Evolutionary conservation across 2,888 invertebrate species (phyloP).

Genomic region (Microdon myrmicae): DNA sequence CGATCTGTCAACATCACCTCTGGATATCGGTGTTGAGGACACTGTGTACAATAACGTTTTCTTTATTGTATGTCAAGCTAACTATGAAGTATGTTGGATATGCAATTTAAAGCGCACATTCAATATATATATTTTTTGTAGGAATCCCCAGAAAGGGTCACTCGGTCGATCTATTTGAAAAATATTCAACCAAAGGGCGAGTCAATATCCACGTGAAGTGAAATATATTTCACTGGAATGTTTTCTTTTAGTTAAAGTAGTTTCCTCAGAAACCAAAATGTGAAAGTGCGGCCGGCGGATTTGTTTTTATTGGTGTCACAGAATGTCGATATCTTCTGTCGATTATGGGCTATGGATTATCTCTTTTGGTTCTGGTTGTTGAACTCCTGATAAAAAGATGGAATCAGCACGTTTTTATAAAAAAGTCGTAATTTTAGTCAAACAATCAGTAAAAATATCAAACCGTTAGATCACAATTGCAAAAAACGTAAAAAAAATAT

Average conservation of each 20-base stretch:
- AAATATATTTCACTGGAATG: background rate
- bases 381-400: conserved; percentile 53
- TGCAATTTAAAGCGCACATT: background rate
- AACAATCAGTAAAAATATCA: too few relatives aligned
- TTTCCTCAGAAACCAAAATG: conserved; percentile 70
- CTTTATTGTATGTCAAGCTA: conserved; percentile 66
- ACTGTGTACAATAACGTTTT: conserved; percentile 72
- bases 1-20: conserved; percentile 70
- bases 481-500: too few relatives aligned
- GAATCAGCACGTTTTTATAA: too few relatives aligned
- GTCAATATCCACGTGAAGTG: conserved; percentile 69
- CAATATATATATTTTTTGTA: conserved; percentile 55
- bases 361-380: conserved; percentile 54
- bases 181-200: conserved; percentile 71
- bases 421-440: too few relatives aligned
- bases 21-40: conserved; percentile 71
- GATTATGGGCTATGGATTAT: conserved; percentile 62
- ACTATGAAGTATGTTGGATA: background rate
- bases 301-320: conserved; percentile 69
- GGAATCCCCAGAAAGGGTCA: conserved; percentile 70
- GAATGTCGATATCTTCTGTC: conserved; percentile 70
- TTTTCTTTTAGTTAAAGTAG: conserved; percentile 67
- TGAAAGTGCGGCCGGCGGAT: conserved; percentile 67
- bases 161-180: conserved; percentile 68
- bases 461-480: too few relatives aligned